These are phyloP conservation scores for Eufriesea mexicana DNA, from an alignment of 1,140 invertebrate genomes.

Conservation along the genomic window DNA sequence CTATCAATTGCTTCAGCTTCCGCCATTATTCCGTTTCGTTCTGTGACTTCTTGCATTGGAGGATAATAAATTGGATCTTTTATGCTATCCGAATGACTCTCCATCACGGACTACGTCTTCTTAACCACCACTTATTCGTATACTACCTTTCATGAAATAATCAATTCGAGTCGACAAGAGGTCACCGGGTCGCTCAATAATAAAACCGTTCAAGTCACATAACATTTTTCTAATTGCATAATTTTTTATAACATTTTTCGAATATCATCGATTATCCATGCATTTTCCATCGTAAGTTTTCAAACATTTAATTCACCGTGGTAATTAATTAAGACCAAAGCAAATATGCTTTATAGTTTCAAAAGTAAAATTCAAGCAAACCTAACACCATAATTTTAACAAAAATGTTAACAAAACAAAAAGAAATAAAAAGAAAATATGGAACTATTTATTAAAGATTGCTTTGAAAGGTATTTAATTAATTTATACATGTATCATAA, in stretches of 20 bases:
- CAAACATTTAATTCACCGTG: not conserved
- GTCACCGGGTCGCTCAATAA: constrained; percentile 72
- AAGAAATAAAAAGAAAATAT: not conserved
- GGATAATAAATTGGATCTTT: constrained; percentile 69
- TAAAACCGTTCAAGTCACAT: constrained; percentile 23
- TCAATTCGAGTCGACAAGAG: constrained; percentile 64
- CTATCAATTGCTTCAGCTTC: constrained; percentile 9
- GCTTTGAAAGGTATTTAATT: not conserved
- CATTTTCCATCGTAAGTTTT: not conserved
- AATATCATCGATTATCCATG: not conserved
- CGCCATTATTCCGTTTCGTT: constrained; percentile 18
- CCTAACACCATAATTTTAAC: not conserved
- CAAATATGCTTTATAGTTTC: not conserved
- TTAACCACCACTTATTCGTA: constrained; percentile 20
- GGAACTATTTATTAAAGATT: not conserved
- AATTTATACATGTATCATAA: not conserved
- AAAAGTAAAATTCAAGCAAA: not conserved
- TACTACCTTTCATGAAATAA: constrained; percentile 62
- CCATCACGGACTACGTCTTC: constrained; percentile 63
- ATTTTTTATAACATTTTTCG: not conserved
- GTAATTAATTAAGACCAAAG: not conserved
- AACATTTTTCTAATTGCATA: not conserved
- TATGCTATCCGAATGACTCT: constrained; percentile 67
- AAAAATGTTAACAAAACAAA: not conserved
- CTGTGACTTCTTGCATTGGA: constrained; percentile 42